Base-by-base conservation (phyloP, 1,140 invertebrate genomes). In the Conus ventricosus region DNA sequence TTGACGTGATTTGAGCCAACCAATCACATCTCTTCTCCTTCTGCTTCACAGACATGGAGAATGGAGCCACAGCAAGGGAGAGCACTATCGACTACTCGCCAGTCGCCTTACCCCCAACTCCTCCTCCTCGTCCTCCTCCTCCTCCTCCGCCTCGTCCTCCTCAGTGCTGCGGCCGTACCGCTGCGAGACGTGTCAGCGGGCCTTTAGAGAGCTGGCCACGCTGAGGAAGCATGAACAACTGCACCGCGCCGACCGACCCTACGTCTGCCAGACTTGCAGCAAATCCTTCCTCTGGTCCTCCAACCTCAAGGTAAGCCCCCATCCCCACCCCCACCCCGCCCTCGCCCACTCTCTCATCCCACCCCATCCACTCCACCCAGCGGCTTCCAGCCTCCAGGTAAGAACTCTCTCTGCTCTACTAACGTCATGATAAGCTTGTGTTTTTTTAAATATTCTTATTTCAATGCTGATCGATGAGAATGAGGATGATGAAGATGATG, bases 91-190 rank as follows among this genome's bases (percentile, higher is more conserved):
- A 84, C 54, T 90, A 87, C 84, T 87, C 88, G 51, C 75, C 84
- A 75, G 57, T n/a, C 51, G 75, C 82, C 51, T 75, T 85, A 25
- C 87, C 80, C n/a, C 88, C 83, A n/a, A 91, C 92, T n/a, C n/a
- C n/a, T n/a, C n/a, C 25, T 89, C 81, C n/a, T 23, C 53, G 0
- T 13, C 84, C 4, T 86, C 87, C 25, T 91, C 93, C 13, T 90
- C 92, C 10, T 90, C 92, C 67, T 60, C 57, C 98, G 98, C 94
- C 97, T 98, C 93, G 15, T 90, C 92, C 13, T 90, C 91, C 71
- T 98, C 98, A 93, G 97, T 98, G 95, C 98, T 98, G 92, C 98
- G 98, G 92, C 98, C 98, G 1, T 98, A 98, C 95, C 97, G 97
- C 5, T 99, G 98, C 95, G 96, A 98, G 20, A 98, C 98, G 92